A percentile compares a stretch with the other conserved stretches of the same genome.
phyloP scores from a whole-genome alignment of 2,797 vertebrate species.

The Coilia nasus region DNA sequence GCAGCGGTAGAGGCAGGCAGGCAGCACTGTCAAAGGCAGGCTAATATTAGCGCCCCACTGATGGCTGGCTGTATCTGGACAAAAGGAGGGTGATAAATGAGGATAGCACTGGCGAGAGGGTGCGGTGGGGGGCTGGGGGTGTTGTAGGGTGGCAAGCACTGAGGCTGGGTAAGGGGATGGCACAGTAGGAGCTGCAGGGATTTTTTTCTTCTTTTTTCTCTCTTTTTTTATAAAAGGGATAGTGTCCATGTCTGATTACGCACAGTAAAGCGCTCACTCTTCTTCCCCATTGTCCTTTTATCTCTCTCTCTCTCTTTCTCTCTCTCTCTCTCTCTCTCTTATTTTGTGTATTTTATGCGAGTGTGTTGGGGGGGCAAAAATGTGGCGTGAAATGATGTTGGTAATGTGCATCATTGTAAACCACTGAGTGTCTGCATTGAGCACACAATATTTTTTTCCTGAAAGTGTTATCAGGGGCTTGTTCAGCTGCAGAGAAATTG shows the following conservation, averaged over 20 bases:
- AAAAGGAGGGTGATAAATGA: constrained; percentile 73
- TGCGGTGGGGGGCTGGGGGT: background rate
- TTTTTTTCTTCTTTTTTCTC: background rate
- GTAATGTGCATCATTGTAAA: background rate
- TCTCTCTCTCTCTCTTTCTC: background rate
- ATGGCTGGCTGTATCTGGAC: constrained; percentile 71
- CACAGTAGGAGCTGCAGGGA: background rate
- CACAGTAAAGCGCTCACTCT: constrained; percentile 54
- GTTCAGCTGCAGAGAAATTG: background rate
- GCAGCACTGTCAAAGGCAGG: constrained; percentile 55
- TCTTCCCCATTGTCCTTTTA: background rate
- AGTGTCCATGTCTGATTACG: constrained; percentile 41
- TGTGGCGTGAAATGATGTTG: background rate
- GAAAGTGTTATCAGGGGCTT: background rate
- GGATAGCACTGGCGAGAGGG: constrained; percentile 46
- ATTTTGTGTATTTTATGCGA: background rate
- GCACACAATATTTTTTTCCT: background rate
- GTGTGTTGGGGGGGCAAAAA: background rate
- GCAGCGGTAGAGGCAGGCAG: background rate
- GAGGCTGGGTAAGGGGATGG: constrained; percentile 26
- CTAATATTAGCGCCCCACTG: constrained; percentile 74
- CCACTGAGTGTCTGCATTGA: background rate
- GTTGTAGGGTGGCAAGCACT: too few relatives aligned
- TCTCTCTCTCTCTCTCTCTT: background rate
- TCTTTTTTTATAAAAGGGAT: constrained; percentile 47